Base-by-base conservation (phyloP, 1,140 invertebrate genomes). In the Pogonomyrmex californicus region DNA sequence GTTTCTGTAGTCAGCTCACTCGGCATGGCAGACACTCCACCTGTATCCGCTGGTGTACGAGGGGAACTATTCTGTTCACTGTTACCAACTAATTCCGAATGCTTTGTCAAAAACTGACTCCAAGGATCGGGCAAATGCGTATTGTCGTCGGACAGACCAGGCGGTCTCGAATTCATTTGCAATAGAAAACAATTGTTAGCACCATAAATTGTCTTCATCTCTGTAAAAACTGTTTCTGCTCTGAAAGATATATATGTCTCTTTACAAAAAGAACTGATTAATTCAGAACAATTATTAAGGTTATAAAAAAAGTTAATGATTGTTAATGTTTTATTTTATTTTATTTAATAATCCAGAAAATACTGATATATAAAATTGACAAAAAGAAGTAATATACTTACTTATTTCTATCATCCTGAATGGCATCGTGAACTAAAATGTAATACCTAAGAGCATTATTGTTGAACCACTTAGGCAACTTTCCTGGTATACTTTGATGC, bases 381-480 rank as follows among this genome's bases (percentile, higher is more conserved):
- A 23, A 65, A 62, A 62, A 54, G 9, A 10, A 79, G 44, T 86
- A 77, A 85, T 73, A 4, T 79, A 94, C 93, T 93, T 95, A 97
- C 97, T 96, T 97, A 54, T 95, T 93, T 56, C 93, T 94, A 87
- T 97, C 96, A 90, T 96, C 96, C 88, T 96, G 96, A n/a, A 95
- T 87, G n/a, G 96, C 96, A 95, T 99, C 99, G 95, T 99, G 98
- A 65, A 99, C 92, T 58, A 99, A 96, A 82, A 99, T 97, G 95
- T 98, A 99, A 95, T 98, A 98, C 92, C 98, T 97, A 38, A 99
- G 96, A 47, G 98, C 97, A 88, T 96, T 96, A 89, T 97, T 97
- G 83, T 97, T 97, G 94, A 99, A 99, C 98, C 99, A 99, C 93
- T 99, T 99, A 77, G 97, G 97, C 92, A 97, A 95, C 95, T 98